Evolutionary conservation across 1,140 invertebrate species (phyloP), one percentile per base, ranked within the genome.

Genomic region (Sycophaga agraensis): DNA sequence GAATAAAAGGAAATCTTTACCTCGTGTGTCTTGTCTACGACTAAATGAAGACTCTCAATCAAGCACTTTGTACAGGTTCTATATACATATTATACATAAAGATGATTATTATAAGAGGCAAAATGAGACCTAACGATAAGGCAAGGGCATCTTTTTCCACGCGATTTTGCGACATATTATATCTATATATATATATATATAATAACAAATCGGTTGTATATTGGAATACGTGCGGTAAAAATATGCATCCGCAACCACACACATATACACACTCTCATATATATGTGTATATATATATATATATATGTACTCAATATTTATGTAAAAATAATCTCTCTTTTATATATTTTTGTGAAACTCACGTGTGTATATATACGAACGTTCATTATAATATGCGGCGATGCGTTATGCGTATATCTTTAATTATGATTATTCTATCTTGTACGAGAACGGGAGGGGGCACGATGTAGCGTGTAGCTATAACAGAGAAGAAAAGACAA

Each of bases 301-400:
- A 50, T 66, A 66, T 21, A 21, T 35, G 12, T 14, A 17, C 16
- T n/a, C 7, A 50, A 66, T 69, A 66, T 70, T 66, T 72, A 67
- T 72, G 69, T 73, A 73, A 71, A 70, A 64, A 78, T 74, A 77
- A 73, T 72, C 68, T 78, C 76, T 76, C 76, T 80, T 80, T 78
- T 80, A 80, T 80, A 80, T 80, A 80, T 80, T 78, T 79, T 80
- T 80, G 75, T 78, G 75, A 78, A 77, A 76, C 73, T 78, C 72
- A 75, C 73, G 70, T 75, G 70, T 77, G 71, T 78, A 72, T 71
- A 75, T 74, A 78, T 74, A 74, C 68, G 68, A 60, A 73, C 66
- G 63, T 73, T 75, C 63, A 68, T 71, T 61, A 64, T 65, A 66
- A 63, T 61, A 46, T 45, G 53, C 26, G 37, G 64, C 19, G 45